Percentiles rank a stretch among this genome's conserved stretches.
Conservation (phyloP, 2,113 vertebrate genomes). For the Synchiropus splendidus region DNA sequence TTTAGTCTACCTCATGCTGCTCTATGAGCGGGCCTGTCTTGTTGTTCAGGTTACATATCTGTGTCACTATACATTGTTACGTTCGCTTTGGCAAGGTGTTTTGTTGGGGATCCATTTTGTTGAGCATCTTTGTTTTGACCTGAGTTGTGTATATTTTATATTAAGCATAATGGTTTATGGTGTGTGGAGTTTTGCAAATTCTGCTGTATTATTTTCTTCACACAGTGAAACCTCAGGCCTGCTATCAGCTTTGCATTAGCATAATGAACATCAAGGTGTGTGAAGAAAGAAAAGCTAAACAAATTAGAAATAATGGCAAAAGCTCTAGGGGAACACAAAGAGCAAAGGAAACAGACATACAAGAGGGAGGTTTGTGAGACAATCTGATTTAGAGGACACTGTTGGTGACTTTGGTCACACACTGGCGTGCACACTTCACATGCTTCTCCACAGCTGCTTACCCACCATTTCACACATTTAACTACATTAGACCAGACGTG, state of each 20-base stretch:
- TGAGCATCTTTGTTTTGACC: conserved; percentile 5
- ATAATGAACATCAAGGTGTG: conserved; percentile 48
- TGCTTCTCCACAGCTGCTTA: conserved; percentile 12
- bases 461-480: conserved; percentile 30
- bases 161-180: too few species aligned
- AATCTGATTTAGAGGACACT: conserved; percentile 32
- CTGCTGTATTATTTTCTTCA: too few species aligned
- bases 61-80: not conserved
- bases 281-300: conserved; percentile 36
- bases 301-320: conserved; percentile 42
- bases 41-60: not conserved
- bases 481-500: conserved; percentile 25
- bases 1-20: conserved; percentile 25
- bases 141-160: not conserved
- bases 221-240: conserved; percentile 11
- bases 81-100: not conserved
- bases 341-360: not conserved
- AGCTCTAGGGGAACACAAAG: conserved; percentile 27
- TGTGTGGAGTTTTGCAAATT: too few species aligned
- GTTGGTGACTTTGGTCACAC: conserved; percentile 29
- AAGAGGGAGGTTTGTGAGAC: conserved; percentile 8
- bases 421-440: conserved; percentile 15
- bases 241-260: conserved; percentile 31
- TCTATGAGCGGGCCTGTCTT: conserved; percentile 9
- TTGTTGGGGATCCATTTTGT: conserved; percentile 2